A percentile compares a stretch with the other conserved stretches of the same genome.
phyloP scores from a whole-genome alignment of 2,113 vertebrate species.

The Sorex araneus region DNA sequence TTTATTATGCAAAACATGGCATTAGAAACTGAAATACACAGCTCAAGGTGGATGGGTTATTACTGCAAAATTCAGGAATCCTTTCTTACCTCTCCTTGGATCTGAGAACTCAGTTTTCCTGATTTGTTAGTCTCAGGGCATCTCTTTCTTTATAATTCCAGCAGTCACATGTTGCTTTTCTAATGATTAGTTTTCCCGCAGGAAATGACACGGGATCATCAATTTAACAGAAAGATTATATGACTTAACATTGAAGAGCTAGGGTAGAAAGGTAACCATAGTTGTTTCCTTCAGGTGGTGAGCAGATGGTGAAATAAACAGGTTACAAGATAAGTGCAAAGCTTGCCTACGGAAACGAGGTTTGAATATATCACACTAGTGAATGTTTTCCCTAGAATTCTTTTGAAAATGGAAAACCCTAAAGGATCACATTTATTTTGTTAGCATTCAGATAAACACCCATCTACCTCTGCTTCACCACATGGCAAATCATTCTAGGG shows the following conservation, averaged over 20 bases:
- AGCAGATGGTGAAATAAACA: slow-evolving; percentile 48
- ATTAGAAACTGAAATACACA: neutral
- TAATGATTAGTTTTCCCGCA: neutral
- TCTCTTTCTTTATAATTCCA: slow-evolving; percentile 49
- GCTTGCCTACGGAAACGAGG: neutral
- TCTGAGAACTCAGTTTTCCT: slow-evolving; percentile 27
- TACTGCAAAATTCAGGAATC: no score
- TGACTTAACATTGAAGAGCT: slow-evolving; percentile 26
- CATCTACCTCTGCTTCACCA: neutral
- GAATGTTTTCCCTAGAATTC: neutral
- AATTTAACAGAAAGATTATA: slow-evolving; percentile 54
- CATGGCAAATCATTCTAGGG: neutral
- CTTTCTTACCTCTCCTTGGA: neutral
- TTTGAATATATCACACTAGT: neutral
- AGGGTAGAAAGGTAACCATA: neutral
- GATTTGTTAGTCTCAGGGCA: slow-evolving; percentile 17
- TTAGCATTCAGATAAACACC: neutral
- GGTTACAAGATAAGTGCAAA: neutral
- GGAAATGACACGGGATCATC: slow-evolving; percentile 36
- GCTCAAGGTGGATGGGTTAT: neutral
- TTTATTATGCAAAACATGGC: slow-evolving; percentile 34
- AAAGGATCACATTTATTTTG: neutral
- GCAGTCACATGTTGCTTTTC: slow-evolving; percentile 59
- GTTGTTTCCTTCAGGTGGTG: neutral
- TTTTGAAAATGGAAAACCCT: neutral